Base-by-base conservation (phyloP, 2,888 invertebrate species). In the Ganaspis brasiliensis region DNA sequence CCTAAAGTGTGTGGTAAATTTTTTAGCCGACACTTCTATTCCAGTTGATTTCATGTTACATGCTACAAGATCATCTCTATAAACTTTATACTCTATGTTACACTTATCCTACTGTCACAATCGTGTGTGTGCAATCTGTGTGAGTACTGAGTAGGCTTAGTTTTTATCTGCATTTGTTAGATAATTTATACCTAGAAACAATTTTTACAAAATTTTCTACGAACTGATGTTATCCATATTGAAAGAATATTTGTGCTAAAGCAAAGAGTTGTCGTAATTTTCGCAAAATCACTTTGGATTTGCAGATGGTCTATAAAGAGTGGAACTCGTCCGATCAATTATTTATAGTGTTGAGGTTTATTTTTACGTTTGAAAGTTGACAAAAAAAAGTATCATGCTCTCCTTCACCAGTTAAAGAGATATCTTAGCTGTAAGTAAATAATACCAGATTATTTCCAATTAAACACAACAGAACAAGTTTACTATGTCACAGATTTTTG, bases 261-360 rank as follows among this genome's bases (percentile, higher is more conserved):
- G 73, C 45, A 72, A 67, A 52, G 73, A 21, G 74, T 72, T 45
- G 63, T 56, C 24, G 5, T 19, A n/a, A 67, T 45, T 24, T 8
- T 45, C 72, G 74, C 80, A 73, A 75, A 83, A 73, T 79, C 80
- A 82, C 78, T 83, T 83, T 80, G 79, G 76, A 80, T 83, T 83
- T 85, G 83, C 87, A 84, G 88, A 89, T 88, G 88, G 87, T 89
- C 86, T 86, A 56, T 56, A 57, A 82, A 79, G 78, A 79, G 40
- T n/a, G 45, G 67, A 67, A 45, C 24, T 67, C 45, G 45, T 87
- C 87, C 86, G 85, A 89, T 88, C 83, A 85, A 87, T 87, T 85
- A 90, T 90, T 90, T 89, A 87, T 90, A 90, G 90, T 89, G 87
- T 83, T 81, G 83, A 77, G 74, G 81, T 86, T 83, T 86, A 83